Conservation (phyloP, 2,888 invertebrate genomes). For the Dynastes tityus region DNA sequence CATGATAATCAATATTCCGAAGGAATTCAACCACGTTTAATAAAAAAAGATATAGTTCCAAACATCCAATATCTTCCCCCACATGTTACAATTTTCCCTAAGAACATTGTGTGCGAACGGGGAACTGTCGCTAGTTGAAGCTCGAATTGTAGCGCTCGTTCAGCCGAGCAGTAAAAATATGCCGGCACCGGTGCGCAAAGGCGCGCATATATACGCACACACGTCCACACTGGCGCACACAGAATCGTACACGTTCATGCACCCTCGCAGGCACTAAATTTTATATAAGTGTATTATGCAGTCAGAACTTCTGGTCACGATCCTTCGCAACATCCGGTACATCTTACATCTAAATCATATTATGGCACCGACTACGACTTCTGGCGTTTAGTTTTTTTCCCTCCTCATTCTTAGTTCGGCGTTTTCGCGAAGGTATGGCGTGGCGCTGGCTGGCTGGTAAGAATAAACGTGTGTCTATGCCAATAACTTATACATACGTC, state of each 20-base stretch:
- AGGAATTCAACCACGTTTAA: too few species aligned
- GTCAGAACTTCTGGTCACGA: conserved; percentile 69
- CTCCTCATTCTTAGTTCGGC: conserved; percentile 6
- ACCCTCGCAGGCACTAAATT: conserved; percentile 61
- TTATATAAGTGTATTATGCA: conserved; percentile 69
- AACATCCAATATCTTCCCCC: neutral
- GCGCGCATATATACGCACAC: conserved; percentile 9
- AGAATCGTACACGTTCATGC: conserved; percentile 30
- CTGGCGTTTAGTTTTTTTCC: conserved; percentile 60
- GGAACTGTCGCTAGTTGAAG: conserved; percentile 39
- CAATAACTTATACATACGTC: conserved; percentile 49
- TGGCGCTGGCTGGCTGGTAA: neutral
- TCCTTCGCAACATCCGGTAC: conserved; percentile 68
- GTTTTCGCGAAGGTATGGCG: neutral
- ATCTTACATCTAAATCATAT: conserved; percentile 70
- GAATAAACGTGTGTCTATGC: conserved; percentile 40
- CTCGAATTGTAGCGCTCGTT: conserved; percentile 50
- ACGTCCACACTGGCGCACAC: conserved; percentile 42
- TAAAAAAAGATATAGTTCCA: too few species aligned
- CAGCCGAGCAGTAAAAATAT: conserved; percentile 42
- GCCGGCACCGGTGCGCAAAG: conserved; percentile 23
- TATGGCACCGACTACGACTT: conserved; percentile 61
- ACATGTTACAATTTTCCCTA: conserved; percentile 1
- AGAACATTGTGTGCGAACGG: conserved; percentile 5
- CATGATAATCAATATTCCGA: too few species aligned